phyloP scores from a whole-genome alignment of 2,113 vertebrate species.

The Chloropsis cyanopogon region DNA sequence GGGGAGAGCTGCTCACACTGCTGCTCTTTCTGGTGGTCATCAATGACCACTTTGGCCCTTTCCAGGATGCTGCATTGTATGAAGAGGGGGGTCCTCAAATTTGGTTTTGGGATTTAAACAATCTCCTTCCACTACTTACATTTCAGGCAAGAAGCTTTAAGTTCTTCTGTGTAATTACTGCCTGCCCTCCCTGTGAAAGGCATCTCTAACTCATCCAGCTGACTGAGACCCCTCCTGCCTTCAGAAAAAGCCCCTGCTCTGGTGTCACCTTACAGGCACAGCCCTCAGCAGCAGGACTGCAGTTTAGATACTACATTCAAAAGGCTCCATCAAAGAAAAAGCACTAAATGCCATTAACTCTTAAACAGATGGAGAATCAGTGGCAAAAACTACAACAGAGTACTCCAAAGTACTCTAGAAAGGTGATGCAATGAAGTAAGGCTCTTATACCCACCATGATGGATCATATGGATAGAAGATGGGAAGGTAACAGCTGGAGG shows the following conservation, averaged over 20 bases:
- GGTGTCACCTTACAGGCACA: not conserved
- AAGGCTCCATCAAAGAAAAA: not conserved
- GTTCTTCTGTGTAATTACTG: not conserved
- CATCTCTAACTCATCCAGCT: not conserved
- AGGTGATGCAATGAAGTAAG: not conserved
- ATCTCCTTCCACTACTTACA: not conserved
- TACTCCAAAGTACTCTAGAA: not conserved
- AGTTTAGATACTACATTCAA: not conserved
- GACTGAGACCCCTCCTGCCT: not conserved
- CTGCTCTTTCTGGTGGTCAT: not conserved
- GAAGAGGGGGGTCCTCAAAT: not conserved
- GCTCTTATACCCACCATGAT: not conserved
- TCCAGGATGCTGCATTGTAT: not conserved
- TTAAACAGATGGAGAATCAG: not conserved
- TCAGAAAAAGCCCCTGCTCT: not conserved
- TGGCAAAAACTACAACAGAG: not conserved
- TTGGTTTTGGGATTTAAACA: not conserved
- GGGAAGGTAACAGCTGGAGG: not conserved
- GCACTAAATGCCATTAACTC: not conserved
- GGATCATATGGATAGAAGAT: not conserved
- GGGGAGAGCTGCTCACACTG: accelerated
- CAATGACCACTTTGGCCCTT: not conserved
- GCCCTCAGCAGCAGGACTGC: not conserved
- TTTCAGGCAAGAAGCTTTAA: not conserved
- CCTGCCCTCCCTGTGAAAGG: not conserved